Evolutionary conservation across 2,797 vertebrate genomes (phyloP).

Genomic region (Australoheros facetus): DNA sequence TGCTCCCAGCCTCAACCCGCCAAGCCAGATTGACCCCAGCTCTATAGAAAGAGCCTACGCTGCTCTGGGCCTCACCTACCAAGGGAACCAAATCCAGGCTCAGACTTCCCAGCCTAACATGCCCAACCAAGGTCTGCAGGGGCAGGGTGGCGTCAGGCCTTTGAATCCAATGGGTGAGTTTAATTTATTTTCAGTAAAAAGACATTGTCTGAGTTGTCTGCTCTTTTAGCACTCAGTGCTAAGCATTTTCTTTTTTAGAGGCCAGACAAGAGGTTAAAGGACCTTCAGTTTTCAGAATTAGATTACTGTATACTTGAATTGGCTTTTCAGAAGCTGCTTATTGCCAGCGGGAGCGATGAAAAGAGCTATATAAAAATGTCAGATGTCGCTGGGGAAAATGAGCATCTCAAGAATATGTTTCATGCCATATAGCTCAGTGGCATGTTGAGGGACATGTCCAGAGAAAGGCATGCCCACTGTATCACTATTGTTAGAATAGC

Average conservation of each 20-base stretch:
- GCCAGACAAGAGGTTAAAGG: not conserved
- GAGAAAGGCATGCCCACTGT: not conserved
- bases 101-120: slow-evolving; percentile 87
- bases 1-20: slow-evolving; percentile 89
- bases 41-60: slow-evolving; percentile 98
- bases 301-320: not conserved
- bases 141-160: slow-evolving; percentile 86
- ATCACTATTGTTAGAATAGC: not conserved
- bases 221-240: not conserved
- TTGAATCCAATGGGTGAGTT: slow-evolving; percentile 91
- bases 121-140: slow-evolving; percentile 84
- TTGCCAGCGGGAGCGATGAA: not conserved
- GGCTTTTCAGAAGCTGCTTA: not conserved
- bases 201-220: not conserved
- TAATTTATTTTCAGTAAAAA: not conserved
- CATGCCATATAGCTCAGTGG: not conserved
- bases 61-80: slow-evolving; percentile 95
- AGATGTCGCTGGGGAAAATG: accelerated
- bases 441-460: not conserved
- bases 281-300: not conserved
- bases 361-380: not conserved
- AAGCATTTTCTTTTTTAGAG: not conserved
- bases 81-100: slow-evolving; percentile 92
- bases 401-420: not conserved
- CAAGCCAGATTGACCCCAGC: slow-evolving; percentile 97